A percentile compares a stretch with the other conserved stretches of the same genome.
Evolutionary conservation across 2,888 invertebrate genomes (phyloP).

Genomic region (Agrypnus murinus): DNA sequence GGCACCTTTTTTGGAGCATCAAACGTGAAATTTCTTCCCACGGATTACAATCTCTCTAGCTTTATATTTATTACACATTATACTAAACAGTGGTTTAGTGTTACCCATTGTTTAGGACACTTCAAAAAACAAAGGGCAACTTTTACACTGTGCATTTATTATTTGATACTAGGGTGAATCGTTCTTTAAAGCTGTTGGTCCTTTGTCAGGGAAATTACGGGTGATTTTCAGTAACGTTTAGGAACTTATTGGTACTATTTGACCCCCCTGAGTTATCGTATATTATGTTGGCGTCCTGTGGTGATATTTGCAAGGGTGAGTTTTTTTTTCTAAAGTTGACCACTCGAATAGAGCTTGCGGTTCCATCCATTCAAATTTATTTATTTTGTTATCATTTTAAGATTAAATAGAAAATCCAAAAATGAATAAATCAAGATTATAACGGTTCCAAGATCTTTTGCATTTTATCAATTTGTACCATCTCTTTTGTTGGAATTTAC

Average conservation of each 20-base stretch:
- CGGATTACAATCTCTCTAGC: slow-evolving; percentile 61
- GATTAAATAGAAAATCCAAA: not conserved
- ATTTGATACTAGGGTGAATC: slow-evolving; percentile 55
- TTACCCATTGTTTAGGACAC: slow-evolving; percentile 70
- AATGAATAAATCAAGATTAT: slow-evolving; percentile 1
- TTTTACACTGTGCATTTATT: slow-evolving; percentile 70
- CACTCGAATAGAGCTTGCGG: slow-evolving; percentile 58
- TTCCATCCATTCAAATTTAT: slow-evolving; percentile 19
- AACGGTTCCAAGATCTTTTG: slow-evolving; percentile 22
- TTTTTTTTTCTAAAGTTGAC: slow-evolving; percentile 61
- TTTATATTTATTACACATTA: slow-evolving; percentile 66
- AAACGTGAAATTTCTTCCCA: slow-evolving; percentile 62
- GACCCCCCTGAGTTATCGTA: slow-evolving; percentile 58
- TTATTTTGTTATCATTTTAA: slow-evolving; percentile 30
- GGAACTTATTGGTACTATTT: slow-evolving; percentile 54
- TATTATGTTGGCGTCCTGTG: slow-evolving; percentile 61
- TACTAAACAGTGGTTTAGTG: slow-evolving; percentile 70
- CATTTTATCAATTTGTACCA: slow-evolving; percentile 50
- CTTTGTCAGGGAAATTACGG: slow-evolving; percentile 53
- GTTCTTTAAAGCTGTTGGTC: slow-evolving; percentile 40
- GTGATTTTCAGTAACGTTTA: slow-evolving; percentile 43
- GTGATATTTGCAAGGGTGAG: slow-evolving; percentile 61
- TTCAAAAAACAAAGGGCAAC: slow-evolving; percentile 71
- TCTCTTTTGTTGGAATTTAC: slow-evolving; percentile 54
- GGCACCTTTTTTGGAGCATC: not conserved